Conservation (phyloP, 2,113 vertebrate species). For the Marmota monax region DNA sequence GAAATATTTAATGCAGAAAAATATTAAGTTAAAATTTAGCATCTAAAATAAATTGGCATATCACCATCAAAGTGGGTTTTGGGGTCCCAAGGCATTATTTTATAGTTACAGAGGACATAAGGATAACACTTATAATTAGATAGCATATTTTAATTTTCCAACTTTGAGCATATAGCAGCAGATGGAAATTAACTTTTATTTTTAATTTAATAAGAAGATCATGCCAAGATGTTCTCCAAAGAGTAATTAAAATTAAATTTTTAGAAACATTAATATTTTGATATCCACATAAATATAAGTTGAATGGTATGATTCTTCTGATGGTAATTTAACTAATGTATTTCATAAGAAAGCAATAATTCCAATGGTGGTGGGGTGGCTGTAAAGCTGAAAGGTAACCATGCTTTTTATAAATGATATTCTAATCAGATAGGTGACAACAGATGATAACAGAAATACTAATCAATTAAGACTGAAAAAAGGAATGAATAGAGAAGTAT, state of each 20-base stretch:
- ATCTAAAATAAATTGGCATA: not conserved
- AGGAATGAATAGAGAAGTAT: not conserved
- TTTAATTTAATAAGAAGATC: conserved; percentile 45
- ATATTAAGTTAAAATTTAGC: conserved; percentile 44
- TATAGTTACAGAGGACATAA: not conserved
- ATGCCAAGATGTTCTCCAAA: not conserved
- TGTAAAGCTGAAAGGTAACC: not conserved
- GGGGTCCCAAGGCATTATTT: not conserved
- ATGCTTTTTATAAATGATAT: not conserved
- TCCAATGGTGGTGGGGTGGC: accelerated
- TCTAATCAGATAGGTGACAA: not conserved
- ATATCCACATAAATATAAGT: not conserved
- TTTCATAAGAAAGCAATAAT: not conserved
- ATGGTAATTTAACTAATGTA: not conserved
- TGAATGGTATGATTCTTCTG: not conserved
- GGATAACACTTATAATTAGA: conserved; percentile 35
- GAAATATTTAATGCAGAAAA: not conserved
- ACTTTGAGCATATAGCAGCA: conserved; percentile 3
- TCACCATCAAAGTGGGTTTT: not conserved
- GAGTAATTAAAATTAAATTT: conserved; percentile 57
- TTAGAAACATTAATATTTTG: conserved; percentile 27
- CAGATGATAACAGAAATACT: not conserved
- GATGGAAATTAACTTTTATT: conserved; percentile 39
- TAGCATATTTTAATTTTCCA: conserved; percentile 56
- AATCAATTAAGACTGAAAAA: not conserved